These are phyloP conservation scores for Dendrocincla tyrannina DNA, from an alignment of 2,797 vertebrate species.

Conservation along the genomic window DNA sequence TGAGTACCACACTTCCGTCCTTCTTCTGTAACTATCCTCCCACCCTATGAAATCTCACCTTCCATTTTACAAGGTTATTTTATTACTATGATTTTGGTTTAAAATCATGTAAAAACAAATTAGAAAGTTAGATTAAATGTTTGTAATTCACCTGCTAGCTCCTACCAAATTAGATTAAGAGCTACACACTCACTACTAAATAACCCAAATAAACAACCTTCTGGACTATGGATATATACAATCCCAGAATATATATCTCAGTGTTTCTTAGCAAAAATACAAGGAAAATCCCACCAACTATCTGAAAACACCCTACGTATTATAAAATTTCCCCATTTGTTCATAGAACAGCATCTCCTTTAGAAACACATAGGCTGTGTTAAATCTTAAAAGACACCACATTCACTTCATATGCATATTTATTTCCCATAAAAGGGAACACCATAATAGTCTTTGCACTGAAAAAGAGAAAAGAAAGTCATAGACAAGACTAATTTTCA, in stretches of 20 bases:
- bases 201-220: fast-evolving
- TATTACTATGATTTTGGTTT: conserved; percentile 9
- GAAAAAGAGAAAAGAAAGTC: background rate
- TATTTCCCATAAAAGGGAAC: background rate
- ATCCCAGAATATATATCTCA: background rate
- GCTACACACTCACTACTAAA: background rate
- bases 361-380: background rate
- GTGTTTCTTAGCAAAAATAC: background rate
- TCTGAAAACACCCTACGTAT: background rate
- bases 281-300: background rate
- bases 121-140: background rate
- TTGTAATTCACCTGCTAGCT: background rate
- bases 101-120: background rate
- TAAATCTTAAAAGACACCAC: background rate
- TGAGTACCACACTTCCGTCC: background rate
- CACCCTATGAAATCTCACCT: background rate
- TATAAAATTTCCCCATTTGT: background rate
- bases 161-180: background rate
- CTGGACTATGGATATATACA: background rate
- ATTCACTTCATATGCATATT: background rate
- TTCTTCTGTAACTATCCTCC: background rate
- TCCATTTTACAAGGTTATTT: conserved; percentile 12
- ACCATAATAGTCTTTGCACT: background rate
- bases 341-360: background rate
- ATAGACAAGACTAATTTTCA: background rate